phyloP scores from a whole-genome alignment of 1,140 invertebrate genomes.

The Tetranychus urticae region DNA sequence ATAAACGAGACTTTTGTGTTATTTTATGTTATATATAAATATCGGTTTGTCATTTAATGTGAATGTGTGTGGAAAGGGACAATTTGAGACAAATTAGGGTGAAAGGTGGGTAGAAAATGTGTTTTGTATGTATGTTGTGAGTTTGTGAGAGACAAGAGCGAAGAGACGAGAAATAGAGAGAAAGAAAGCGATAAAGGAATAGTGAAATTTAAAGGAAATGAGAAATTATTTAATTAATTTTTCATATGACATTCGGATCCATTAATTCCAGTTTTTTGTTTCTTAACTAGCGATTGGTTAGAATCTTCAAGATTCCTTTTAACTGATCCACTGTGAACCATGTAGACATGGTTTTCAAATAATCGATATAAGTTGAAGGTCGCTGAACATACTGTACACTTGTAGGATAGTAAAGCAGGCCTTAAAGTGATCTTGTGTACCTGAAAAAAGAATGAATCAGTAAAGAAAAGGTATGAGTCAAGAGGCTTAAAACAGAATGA shows the following conservation, averaged over 20 bases:
- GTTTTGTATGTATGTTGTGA: no score
- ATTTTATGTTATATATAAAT: no score
- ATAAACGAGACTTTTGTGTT: no score
- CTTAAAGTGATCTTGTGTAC: slow-evolving; percentile 68
- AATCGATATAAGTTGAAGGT: slow-evolving; percentile 85
- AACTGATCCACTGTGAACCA: slow-evolving; percentile 42
- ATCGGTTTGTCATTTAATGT: no score
- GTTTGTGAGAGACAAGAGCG: no score
- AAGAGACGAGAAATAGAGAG: not conserved
- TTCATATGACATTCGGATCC: not conserved
- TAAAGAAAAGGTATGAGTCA: not conserved
- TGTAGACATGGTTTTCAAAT: slow-evolving; percentile 80
- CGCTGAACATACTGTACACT: slow-evolving; percentile 77
- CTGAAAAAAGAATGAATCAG: not conserved
- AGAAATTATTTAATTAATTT: not conserved
- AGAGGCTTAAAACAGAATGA: not conserved
- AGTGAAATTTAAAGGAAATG: not conserved
- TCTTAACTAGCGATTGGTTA: not conserved
- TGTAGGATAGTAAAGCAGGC: slow-evolving; percentile 72
- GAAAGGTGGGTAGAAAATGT: no score
- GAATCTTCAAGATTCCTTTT: slow-evolving; percentile 9
- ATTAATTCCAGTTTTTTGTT: not conserved
- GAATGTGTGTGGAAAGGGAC: no score
- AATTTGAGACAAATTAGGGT: no score
- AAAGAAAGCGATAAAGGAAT: not conserved